Evolutionary conservation across 2,797 vertebrate genomes (phyloP).

Genomic region (Galagoides demidoff): DNA sequence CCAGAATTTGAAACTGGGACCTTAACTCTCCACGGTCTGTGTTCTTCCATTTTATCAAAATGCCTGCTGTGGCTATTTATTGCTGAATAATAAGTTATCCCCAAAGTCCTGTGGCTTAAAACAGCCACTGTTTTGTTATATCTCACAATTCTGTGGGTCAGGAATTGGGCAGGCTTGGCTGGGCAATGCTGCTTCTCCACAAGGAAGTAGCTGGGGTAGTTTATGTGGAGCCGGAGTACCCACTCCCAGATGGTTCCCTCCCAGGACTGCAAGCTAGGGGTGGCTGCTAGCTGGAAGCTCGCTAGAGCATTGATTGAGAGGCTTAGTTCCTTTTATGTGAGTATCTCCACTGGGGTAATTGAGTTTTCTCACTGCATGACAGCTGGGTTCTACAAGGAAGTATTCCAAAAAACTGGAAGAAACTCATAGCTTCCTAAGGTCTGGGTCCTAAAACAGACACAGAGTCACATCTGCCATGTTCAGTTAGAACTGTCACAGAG

Average conservation of each 20-base stretch:
- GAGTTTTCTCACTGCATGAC: background rate
- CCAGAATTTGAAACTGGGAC: conserved; percentile 16
- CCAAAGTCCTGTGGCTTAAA: background rate
- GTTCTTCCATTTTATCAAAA: background rate
- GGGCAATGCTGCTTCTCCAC: background rate
- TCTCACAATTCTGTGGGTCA: background rate
- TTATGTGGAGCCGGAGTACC: background rate
- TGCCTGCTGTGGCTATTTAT: background rate
- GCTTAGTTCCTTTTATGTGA: background rate
- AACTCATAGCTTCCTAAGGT: background rate
- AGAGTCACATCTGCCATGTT: background rate
- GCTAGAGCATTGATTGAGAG: too few species aligned
- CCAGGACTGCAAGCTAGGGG: background rate
- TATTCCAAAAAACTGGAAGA: background rate
- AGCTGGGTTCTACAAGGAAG: background rate
- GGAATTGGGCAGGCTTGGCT: background rate
- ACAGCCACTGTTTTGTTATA: background rate
- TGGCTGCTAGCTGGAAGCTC: background rate
- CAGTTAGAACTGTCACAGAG: background rate
- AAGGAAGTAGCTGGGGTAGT: background rate
- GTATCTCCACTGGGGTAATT: background rate
- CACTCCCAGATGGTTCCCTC: background rate
- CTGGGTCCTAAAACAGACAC: background rate
- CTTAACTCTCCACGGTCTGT: background rate
- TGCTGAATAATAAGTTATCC: background rate